phyloP scores from a whole-genome alignment of 1,140 invertebrate genomes.

The Bicyclus anynana region DNA sequence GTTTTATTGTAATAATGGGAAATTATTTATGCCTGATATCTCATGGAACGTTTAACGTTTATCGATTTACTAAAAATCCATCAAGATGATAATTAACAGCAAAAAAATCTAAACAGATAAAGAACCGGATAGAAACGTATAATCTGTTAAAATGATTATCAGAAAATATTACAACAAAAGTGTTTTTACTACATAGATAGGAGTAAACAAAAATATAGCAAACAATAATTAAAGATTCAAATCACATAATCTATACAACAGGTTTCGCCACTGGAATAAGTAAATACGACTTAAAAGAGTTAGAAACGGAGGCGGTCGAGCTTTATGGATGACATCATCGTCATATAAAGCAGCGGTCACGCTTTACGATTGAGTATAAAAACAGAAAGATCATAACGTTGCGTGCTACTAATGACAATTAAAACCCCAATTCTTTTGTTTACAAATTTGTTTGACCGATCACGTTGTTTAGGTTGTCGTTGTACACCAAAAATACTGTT shows the following conservation, averaged over 20 bases:
- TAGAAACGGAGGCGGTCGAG: conserved; percentile 22
- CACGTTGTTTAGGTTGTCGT: background rate
- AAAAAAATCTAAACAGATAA: background rate
- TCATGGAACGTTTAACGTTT: too few relatives aligned
- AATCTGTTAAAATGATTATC: background rate
- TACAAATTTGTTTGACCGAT: conserved; percentile 9
- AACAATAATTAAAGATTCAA: conserved; percentile 15
- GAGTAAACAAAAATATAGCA: background rate
- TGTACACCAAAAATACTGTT: background rate
- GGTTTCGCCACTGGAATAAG: conserved; percentile 31
- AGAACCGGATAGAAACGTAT: background rate
- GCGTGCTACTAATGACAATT: conserved; percentile 32
- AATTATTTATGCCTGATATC: too few relatives aligned
- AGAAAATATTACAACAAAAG: conserved; percentile 5
- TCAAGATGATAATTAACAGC: background rate
- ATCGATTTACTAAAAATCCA: too few relatives aligned
- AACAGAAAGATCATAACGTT: conserved; percentile 22
- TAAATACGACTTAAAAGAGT: conserved; percentile 37
- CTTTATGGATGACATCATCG: conserved; percentile 48
- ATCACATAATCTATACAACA: conserved; percentile 27
- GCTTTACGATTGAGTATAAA: conserved; percentile 31
- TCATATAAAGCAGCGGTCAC: conserved; percentile 36
- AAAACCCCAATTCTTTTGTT: conserved; percentile 32
- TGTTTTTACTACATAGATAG: background rate
- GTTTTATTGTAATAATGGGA: too few relatives aligned